phyloP scores from a whole-genome alignment of 2,888 invertebrate species.

The Hydraecia micacea region DNA sequence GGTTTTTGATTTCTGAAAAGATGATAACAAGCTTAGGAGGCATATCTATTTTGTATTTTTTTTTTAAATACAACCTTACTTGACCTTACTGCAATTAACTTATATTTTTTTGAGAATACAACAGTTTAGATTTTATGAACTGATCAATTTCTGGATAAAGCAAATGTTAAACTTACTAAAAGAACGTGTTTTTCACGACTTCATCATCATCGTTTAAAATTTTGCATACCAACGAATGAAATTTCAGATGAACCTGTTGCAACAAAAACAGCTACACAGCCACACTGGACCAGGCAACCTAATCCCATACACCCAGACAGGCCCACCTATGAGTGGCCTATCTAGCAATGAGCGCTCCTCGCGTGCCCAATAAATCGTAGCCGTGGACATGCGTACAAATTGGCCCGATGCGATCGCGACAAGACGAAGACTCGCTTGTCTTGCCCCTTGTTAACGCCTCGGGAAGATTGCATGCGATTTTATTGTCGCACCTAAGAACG shows the following conservation, averaged over 20 bases:
- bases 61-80: neutral
- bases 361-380: conserved; percentile 86
- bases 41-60: neutral
- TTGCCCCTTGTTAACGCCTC: conserved; percentile 82
- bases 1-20: neutral
- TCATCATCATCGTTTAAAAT: neutral
- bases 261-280: neutral
- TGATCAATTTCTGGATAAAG: neutral
- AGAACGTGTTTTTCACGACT: neutral
- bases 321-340: conserved; percentile 76
- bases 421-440: conserved; percentile 74
- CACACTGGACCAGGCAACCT: conserved; percentile 17
- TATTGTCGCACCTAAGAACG: conserved; percentile 74
- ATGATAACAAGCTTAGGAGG: neutral
- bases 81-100: neutral
- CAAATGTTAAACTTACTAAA: neutral
- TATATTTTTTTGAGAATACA: neutral
- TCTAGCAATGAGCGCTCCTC: conserved; percentile 74
- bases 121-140: neutral
- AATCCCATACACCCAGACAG: conserved; percentile 53
- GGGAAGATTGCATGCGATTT: conserved; percentile 76
- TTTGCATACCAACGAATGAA: neutral
- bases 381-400: conserved; percentile 86
- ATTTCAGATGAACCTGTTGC: neutral
- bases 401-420: conserved; percentile 81